Base-by-base conservation (phyloP, 2,888 invertebrate genomes). In the Trisateles emortualis region DNA sequence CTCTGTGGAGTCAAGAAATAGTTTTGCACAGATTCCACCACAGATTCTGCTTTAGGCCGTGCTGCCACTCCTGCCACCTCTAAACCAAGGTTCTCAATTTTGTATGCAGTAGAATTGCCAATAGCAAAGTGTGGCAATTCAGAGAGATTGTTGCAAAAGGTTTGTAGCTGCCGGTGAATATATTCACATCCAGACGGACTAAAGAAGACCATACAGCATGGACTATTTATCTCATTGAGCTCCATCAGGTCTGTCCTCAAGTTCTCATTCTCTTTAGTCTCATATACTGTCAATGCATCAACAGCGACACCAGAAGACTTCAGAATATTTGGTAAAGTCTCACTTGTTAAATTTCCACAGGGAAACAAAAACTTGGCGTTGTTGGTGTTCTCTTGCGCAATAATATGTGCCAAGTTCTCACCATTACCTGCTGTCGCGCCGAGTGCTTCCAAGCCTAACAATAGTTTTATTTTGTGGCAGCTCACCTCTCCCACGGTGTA, bases 121-220 rank as follows among this genome's bases (percentile, higher is more conserved):
- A 92, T 92, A 6, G 92, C 92, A 74, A 92, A 92, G 55, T 87
- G 86, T 1, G 92, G 92, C 6, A 92, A 68, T 30, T 62, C 64
- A 0, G 81, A 81, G 0, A 92, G 79, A 10, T 64, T 74, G 61
- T 90, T 90, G 60, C 69, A 81, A 55, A 91, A 87, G 0, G 91
- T 90, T 65, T 91, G 91, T 22, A 92, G 79, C 61, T 88, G 87
- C 2, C 90, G 70, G 62, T 90, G 82, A 14, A 87, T 83, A 64
- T 92, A 91, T 59, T 92, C 91, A 46, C 89, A 90, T 0, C 92
- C 92, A 0, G 92, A 92, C 0, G 92, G 92, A 55, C 92, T 91
- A 59, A 92, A 92, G 74, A 92, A 92, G 42, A 91, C 89, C 77
- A 92, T 74, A 52, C 90, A 87, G 32, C 83, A 82, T 0, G 83